These are phyloP conservation scores for Acanthosepion esculentum DNA, from an alignment of 2,888 invertebrate genomes.

Conservation along the genomic window DNA sequence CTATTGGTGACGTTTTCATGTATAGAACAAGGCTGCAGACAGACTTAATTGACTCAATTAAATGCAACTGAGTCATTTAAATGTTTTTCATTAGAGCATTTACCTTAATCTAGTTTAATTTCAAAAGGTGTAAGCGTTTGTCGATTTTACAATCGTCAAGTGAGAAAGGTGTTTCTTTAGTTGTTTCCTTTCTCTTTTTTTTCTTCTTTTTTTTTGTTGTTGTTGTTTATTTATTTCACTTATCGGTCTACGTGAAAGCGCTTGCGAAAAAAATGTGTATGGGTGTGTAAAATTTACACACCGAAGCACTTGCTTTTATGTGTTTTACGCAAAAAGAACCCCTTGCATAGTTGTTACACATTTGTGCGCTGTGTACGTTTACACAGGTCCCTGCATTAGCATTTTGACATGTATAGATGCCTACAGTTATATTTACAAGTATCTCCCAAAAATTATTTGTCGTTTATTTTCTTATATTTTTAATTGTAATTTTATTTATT, in stretches of 20 bases:
- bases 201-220: background rate
- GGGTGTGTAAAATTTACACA: background rate
- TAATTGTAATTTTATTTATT: no score
- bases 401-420: no score
- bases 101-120: background rate
- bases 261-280: background rate
- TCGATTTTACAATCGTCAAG: background rate
- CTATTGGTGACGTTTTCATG: background rate
- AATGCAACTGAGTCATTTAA: background rate
- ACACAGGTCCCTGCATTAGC: no score
- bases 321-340: no score
- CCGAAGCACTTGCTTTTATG: background rate
- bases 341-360: no score
- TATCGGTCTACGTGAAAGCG: background rate
- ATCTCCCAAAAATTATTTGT: no score
- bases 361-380: no score
- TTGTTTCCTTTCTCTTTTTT: background rate
- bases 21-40: background rate
- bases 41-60: conserved; percentile 20
- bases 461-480: no score
- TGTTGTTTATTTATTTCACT: background rate
- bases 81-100: background rate
- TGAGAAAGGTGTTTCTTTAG: background rate
- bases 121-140: conserved; percentile 11
- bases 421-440: no score